Base-by-base conservation (phyloP, 2,888 invertebrate genomes). In the Neoitamus cyanurus region DNA sequence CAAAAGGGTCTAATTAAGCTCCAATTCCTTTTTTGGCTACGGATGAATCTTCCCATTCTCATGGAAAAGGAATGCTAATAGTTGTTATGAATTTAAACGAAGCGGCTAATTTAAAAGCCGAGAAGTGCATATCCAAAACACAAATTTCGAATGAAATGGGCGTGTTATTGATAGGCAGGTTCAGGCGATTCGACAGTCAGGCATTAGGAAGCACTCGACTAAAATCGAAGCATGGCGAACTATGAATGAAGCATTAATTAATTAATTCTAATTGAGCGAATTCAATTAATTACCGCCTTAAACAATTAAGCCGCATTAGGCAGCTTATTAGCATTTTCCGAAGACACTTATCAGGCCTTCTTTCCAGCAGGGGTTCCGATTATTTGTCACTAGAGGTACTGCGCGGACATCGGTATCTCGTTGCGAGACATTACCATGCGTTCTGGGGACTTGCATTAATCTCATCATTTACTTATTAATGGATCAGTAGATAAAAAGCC, bases 251-350 rank as follows among this genome's bases (percentile, higher is more conserved):
- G 42, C 46, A 46, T 46, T 77, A 77, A 77, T 77, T 77, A 77
- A 77, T 77, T 77, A 77, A 77, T 46, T 77, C 46, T 42, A 77
- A 77, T 25, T 46, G 77, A 77, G 25, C 77, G 30, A 77, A 77
- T 42, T 42, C 37, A 42, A 77, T 77, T 77, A 42, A 77, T 25
- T 77, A 25, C 37, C 15, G 25, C 37, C 46, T 28, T 77, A 42
- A 77, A 42, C 46, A 46, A 77, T 77, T 46, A 77, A 42, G 46
- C 42, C 25, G 20, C 42, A 77, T 46, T n/a, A 42, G 13, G 13
- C 25, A 77, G 30, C 46, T 77, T 28, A 77, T 77, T 77, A 77
- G 42, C 46, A 77, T 77, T 46, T 77, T 77, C n/a, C 11, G 11
- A 25, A 11, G 28, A 28, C 42, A 77, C 30, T 46, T 77, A 58